Evolutionary conservation across 2,888 invertebrate genomes (phyloP), one percentile per base, ranked within the genome.

Genomic region (Eugnorisma glareosa): DNA sequence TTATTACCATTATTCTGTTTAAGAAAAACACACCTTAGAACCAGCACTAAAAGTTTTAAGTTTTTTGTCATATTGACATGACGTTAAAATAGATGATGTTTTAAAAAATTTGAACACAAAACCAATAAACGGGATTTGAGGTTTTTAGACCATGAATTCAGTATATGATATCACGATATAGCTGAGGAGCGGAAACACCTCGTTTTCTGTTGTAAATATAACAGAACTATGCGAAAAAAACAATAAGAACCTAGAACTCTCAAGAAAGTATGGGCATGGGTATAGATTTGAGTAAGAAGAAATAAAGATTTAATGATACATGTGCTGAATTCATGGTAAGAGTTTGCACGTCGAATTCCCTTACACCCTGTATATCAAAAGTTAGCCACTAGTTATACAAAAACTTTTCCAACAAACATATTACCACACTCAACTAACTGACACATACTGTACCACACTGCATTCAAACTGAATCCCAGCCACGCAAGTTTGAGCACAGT

Each of bases 381-480:
- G 0, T 18, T 8, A 70, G 48, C 10, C 45, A n/a, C 21, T n/a
- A 48, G 11, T 18, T 35, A 78, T 7, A 48, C 67, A 35, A 45
- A 40, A 67, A 37, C 68, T 31, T 37, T 35, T 13, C 1, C 21
- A n/a, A 28, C 81, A 21, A 40, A 40, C 45, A 43, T 51, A 7
- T 21, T 24, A 35, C 5, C 2, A 18, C 13, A 37, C 6, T 21
- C 10, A 40, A 48, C 28, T 37, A n/a, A 31, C 51, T 13, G 24
- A 48, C 2, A 80, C 1, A 61, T 24, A 21, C 24, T 8, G 37
- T 40, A 48, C 51, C 18, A 15, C 1, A 37, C 43, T 13, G 35
- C 48, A 76, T 40, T 40, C 28, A 45, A 68, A 68, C 28, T 59
- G 54, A 40, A 51, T 63, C 43, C 37, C 45, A 31, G n/a, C 31